Conservation (phyloP, 2,113 vertebrate genomes). For the Fulica atra region DNA sequence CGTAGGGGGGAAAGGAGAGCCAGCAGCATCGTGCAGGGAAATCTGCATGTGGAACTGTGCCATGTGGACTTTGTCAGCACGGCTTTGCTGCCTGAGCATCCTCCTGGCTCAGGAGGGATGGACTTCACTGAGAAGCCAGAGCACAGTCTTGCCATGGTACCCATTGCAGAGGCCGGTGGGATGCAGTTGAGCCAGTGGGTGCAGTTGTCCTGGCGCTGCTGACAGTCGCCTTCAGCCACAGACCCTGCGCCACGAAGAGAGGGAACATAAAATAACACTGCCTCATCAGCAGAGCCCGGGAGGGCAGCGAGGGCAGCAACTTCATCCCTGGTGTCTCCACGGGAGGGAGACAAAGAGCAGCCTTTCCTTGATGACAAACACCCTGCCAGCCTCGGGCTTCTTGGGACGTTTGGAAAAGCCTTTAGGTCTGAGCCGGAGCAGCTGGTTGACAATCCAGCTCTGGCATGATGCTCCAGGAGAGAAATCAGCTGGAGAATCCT, state of each 20-base stretch:
- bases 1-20: neutral
- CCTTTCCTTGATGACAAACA: neutral
- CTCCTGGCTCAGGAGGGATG: neutral
- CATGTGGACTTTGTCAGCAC: neutral
- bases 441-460: conserved; percentile 57
- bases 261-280: neutral
- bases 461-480: neutral
- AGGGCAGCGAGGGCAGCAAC: neutral
- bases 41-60: accelerated
- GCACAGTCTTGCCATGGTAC: accelerated
- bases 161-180: too few species aligned
- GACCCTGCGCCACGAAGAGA: too few species aligned
- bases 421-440: conserved; percentile 58
- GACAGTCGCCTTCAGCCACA: neutral
- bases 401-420: conserved; percentile 28
- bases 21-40: neutral
- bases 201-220: neutral
- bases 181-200: too few species aligned
- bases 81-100: neutral
- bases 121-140: neutral
- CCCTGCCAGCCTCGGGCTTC: neutral
- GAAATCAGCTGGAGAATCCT: conserved; percentile 42
- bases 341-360: conserved; percentile 67
- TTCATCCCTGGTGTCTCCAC: conserved; percentile 32
- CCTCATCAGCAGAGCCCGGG: accelerated